Conservation (phyloP, 2,888 invertebrate genomes). For the Drosophila merina region DNA sequence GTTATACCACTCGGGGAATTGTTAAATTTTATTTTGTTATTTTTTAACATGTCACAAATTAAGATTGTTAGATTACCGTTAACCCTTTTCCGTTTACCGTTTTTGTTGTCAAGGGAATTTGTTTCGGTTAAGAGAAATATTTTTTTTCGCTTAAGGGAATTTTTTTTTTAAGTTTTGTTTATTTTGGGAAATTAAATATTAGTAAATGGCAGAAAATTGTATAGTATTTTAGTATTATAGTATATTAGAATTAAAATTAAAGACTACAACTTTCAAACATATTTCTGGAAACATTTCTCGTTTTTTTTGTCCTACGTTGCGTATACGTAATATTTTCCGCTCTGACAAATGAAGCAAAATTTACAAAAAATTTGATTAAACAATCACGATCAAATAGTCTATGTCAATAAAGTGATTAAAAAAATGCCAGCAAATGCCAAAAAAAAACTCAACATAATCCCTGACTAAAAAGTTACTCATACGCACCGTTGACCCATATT, state of each 20-base stretch:
- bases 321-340: constrained; percentile 7
- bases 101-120: constrained; percentile 1
- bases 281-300: background rate
- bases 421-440: constrained; percentile 5
- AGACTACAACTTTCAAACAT: background rate
- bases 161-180: too few relatives aligned
- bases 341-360: too few relatives aligned
- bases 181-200: too few relatives aligned
- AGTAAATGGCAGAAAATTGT: too few relatives aligned
- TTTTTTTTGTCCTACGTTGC: background rate
- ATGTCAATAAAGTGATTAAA: background rate
- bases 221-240: too few relatives aligned
- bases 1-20: constrained; percentile 21
- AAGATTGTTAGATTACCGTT: constrained; percentile 18
- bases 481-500: constrained; percentile 66
- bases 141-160: background rate
- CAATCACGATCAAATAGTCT: background rate
- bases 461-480: constrained; percentile 46
- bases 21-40: constrained; percentile 28
- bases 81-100: background rate
- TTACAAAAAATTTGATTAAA: background rate
- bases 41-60: constrained; percentile 49
- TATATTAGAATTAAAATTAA: background rate
- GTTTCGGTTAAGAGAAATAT: background rate
- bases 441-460: background rate